Conservation (phyloP, 2,113 vertebrate genomes). For the Dicentrarchus labrax region DNA sequence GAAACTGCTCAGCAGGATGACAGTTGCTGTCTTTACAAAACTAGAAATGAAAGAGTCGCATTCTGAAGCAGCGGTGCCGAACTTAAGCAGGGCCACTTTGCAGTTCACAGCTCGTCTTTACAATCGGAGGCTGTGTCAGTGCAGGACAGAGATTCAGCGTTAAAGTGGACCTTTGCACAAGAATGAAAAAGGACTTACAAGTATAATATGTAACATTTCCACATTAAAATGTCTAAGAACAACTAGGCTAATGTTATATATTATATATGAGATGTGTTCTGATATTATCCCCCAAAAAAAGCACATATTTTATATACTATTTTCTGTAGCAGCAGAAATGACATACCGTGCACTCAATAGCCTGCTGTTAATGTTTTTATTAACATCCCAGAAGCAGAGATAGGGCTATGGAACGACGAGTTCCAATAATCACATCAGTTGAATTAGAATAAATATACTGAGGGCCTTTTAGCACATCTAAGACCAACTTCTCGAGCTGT, state of each 20-base stretch:
- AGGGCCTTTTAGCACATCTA: slow-evolving; percentile 9
- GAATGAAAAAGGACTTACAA: no score
- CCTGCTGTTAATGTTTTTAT: not conserved
- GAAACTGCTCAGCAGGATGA: slow-evolving; percentile 34
- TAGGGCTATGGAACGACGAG: not conserved
- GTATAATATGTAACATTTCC: no score
- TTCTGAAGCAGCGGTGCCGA: slow-evolving; percentile 55
- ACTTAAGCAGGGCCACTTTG: slow-evolving; percentile 38
- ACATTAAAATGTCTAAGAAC: no score
- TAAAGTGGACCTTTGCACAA: slow-evolving; percentile 17
- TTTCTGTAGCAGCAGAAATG: no score
- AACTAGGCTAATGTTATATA: no score
- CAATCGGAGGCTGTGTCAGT: slow-evolving; percentile 44
- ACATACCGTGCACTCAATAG: no score
- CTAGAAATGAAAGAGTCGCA: slow-evolving; percentile 31
- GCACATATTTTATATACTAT: no score
- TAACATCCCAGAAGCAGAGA: not conserved
- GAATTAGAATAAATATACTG: not conserved
- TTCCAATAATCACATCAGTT: slow-evolving; percentile 1
- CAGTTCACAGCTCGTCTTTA: slow-evolving; percentile 60
- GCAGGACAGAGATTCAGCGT: slow-evolving; percentile 11
- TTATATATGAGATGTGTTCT: no score
- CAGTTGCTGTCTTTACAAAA: slow-evolving; percentile 12
- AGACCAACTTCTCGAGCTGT: slow-evolving; percentile 1
- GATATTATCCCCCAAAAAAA: no score